phyloP scores from a whole-genome alignment of 2,113 vertebrate genomes.

The Malaclemys terrapin region DNA sequence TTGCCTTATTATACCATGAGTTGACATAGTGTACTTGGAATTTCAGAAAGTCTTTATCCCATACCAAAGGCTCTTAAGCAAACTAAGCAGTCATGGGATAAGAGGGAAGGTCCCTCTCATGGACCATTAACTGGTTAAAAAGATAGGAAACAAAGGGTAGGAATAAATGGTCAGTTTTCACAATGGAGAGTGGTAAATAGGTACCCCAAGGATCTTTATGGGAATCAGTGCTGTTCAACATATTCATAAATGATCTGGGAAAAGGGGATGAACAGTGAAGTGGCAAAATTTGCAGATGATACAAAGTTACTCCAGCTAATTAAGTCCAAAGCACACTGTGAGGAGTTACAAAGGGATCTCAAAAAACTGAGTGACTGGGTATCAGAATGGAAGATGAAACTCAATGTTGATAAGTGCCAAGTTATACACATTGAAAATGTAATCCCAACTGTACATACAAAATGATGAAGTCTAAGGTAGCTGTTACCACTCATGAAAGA shows the following conservation, averaged over 20 bases:
- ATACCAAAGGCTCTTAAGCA: neutral
- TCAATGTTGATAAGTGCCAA: neutral
- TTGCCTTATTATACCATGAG: neutral
- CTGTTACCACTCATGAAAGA: neutral
- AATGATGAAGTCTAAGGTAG: neutral
- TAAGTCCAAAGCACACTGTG: neutral
- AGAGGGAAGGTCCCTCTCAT: neutral
- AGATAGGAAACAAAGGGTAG: neutral
- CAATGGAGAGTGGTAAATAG: neutral
- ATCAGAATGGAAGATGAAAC: neutral
- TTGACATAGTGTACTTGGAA: neutral
- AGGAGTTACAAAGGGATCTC: neutral
- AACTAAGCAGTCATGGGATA: neutral
- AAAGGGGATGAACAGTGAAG: neutral
- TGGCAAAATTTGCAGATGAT: neutral
- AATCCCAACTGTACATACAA: neutral
- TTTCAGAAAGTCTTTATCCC: neutral
- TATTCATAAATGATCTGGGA: neutral
- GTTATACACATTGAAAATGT: neutral
- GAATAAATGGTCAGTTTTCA: neutral
- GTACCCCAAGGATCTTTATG: neutral
- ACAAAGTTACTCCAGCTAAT: neutral
- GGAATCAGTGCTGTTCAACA: neutral
- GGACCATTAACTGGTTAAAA: neutral
- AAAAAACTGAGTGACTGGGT: neutral